Conservation (phyloP, 23 tunicate species). For the Ciona savignyi region DNA sequence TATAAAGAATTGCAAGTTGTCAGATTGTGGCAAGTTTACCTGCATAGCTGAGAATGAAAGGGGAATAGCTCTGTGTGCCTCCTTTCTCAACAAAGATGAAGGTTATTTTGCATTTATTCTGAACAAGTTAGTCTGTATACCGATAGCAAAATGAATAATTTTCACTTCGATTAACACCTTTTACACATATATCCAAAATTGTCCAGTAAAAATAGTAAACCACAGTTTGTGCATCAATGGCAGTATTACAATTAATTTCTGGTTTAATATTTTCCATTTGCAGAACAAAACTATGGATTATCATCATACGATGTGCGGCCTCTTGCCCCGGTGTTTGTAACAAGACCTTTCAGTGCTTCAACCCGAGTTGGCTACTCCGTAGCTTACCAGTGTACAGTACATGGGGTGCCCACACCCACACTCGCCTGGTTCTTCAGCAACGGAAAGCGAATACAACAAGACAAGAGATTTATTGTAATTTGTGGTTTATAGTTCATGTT, state of each 20-base stretch:
- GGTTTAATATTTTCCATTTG: too few species aligned
- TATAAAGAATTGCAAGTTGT: constrained; percentile 6
- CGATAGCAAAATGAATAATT: too few species aligned
- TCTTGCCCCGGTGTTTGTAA: constrained; percentile 40
- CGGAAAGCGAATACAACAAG: constrained; percentile 6
- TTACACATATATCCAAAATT: too few species aligned
- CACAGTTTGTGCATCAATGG: too few species aligned
- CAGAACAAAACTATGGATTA: neutral
- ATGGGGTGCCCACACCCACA: constrained; percentile 41
- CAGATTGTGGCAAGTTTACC: constrained; percentile 47
- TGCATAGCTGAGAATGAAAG: constrained; percentile 52
- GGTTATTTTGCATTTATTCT: too few species aligned
- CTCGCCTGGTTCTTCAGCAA: constrained; percentile 34
- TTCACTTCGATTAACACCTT: too few species aligned
- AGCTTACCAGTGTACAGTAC: constrained; percentile 49
- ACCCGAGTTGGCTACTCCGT: constrained; percentile 21
- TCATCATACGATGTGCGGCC: constrained; percentile 9
- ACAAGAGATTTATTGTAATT: neutral
- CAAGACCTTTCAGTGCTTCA: constrained; percentile 33
- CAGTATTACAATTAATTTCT: too few species aligned
- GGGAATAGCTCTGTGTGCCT: constrained; percentile 37
- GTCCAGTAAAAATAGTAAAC: too few species aligned
- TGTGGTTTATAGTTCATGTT: too few species aligned
- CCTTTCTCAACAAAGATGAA: constrained; percentile 3
- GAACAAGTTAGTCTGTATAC: too few species aligned